Evolutionary conservation across 2,888 invertebrate genomes (phyloP), one percentile per base, ranked within the genome.

Genomic region (Sycophila texana): DNA sequence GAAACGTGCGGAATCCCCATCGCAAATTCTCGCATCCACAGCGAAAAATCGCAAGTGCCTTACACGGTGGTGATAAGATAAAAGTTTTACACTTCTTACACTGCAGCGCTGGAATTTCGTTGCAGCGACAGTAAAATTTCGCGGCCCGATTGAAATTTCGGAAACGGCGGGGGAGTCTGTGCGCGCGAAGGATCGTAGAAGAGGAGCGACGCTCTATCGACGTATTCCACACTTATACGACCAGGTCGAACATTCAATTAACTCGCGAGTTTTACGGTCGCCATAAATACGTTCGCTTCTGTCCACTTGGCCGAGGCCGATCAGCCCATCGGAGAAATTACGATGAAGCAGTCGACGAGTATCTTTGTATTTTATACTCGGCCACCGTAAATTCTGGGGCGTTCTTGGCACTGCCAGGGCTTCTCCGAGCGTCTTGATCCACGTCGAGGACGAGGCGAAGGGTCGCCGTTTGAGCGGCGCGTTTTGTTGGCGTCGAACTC

Each of bases 201-300:
- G 16, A 4, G 26, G 26, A 26, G 26, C 26, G 26, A 26, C 26
- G 26, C 26, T 26, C 26, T 26, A 26, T 53, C 53, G n/a, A n/a
- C 53, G 53, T 53, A 16, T n/a, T 53, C 53, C 16, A 4, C 53
- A 14, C 53, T 53, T 53, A 63, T 10, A 16, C 13, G 47, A 63
- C 55, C 70, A 76, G 76, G 47, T 81, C 81, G 74, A 80, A 80
- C 81, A 83, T 83, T 83, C 83, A 82, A 82, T 83, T 82, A 83
- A 81, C 79, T 73, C 72, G 57, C 73, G 63, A 80, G 80, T 82
- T 83, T 83, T 83, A 83, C 81, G 83, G 80, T 77, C 65, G 81
- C 76, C 61, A 82, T 83, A 83, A 83, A 83, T 82, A 82, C 80
- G 76, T 53, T 74, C 68, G 55, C 65, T 51, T 22, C 39, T 51